Evolutionary conservation across 2,113 vertebrate species (phyloP).

Genomic region (Vicugna pacos): DNA sequence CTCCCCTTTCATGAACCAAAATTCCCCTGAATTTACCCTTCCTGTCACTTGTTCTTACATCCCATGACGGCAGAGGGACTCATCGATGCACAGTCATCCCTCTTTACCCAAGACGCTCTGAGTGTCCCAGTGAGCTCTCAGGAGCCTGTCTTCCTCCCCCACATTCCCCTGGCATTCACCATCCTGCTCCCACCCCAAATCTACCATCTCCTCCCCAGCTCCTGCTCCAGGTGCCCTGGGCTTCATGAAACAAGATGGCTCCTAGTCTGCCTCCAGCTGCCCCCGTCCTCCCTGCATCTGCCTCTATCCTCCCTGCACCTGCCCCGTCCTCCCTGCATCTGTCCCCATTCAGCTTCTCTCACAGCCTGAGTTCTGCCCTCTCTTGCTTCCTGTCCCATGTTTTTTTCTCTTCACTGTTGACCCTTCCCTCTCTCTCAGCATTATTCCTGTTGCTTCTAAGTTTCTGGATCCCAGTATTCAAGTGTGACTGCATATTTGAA

Average conservation of each 20-base stretch:
- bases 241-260: neutral
- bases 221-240: neutral
- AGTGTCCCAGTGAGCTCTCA: neutral
- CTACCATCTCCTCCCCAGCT: neutral
- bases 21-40: neutral
- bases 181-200: neutral
- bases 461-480: neutral
- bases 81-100: neutral
- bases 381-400: neutral
- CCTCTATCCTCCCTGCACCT: neutral
- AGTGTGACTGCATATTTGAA: too few species aligned
- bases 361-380: neutral
- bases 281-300: neutral
- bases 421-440: neutral
- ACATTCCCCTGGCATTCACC: fast-evolving
- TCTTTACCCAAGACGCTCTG: neutral
- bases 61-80: neutral
- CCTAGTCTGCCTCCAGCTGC: too few species aligned
- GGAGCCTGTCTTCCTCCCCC: neutral
- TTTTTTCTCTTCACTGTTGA: neutral
- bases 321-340: neutral
- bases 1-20: neutral
- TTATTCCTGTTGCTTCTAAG: neutral
- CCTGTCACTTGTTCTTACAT: neutral
- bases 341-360: neutral